These are phyloP conservation scores for Siderastrea radians DNA, from an alignment of 92 coral and sea anemone species.

Conservation along the genomic window DNA sequence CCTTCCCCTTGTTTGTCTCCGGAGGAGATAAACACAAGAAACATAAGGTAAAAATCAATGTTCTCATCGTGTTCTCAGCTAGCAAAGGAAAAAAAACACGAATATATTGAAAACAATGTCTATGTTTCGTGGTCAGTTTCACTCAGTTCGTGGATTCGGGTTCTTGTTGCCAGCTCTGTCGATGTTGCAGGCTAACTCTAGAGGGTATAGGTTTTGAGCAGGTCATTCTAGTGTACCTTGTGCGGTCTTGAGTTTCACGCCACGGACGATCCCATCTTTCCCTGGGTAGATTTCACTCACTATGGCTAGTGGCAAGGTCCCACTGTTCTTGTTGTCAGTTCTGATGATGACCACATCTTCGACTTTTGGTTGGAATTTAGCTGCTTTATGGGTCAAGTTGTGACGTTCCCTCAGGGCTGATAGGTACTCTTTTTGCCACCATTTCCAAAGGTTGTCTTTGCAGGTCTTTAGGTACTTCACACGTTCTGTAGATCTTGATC, in stretches of 20 bases:
- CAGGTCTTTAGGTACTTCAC: slow-evolving; percentile 24
- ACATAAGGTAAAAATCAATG: not conserved
- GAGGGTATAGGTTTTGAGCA: slow-evolving; percentile 23
- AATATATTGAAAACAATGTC: not conserved
- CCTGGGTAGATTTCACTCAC: slow-evolving; percentile 22
- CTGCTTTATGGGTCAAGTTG: slow-evolving; percentile 25
- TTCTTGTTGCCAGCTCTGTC: slow-evolving; percentile 29
- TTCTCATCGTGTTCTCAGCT: slow-evolving; percentile 7
- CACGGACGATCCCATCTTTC: slow-evolving; percentile 22
- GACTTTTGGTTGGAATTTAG: slow-evolving; percentile 13
- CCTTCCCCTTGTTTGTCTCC: slow-evolving; percentile 22
- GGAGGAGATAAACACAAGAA: slow-evolving; percentile 22
- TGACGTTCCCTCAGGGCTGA: slow-evolving; percentile 37
- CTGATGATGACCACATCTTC: slow-evolving; percentile 41
- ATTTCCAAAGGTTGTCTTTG: slow-evolving; percentile 43
- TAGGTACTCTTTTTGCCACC: slow-evolving; percentile 46
- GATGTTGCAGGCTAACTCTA: slow-evolving; percentile 24
- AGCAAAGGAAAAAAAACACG: not conserved
- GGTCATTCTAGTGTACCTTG: slow-evolving; percentile 10
- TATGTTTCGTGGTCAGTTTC: not conserved
- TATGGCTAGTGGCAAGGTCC: slow-evolving; percentile 49
- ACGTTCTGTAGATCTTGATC: slow-evolving; percentile 25
- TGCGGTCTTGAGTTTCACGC: slow-evolving; percentile 21
- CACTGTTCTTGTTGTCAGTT: slow-evolving; percentile 48
- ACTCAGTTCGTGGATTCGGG: slow-evolving; percentile 67